phyloP scores from a whole-genome alignment of 2,797 vertebrate genomes.

The Numenius phaeopus region DNA sequence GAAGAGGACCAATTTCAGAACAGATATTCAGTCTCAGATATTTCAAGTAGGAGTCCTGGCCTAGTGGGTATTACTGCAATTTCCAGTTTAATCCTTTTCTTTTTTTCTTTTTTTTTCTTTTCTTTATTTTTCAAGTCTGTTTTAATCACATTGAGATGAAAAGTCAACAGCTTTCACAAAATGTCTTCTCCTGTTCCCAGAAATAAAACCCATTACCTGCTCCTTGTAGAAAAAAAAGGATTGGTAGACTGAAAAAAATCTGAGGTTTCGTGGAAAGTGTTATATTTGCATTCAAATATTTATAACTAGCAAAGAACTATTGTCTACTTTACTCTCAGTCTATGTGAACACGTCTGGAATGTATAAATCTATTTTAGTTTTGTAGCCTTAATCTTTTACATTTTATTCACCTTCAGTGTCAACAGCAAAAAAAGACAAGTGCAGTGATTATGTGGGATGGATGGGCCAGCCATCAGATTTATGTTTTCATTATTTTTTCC shows the following conservation, averaged over 20 bases:
- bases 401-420: not conserved
- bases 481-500: not conserved
- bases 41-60: not conserved
- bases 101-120: rapidly evolving
- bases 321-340: not conserved
- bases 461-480: not conserved
- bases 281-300: not conserved
- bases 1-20: not conserved
- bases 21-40: not conserved
- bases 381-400: not conserved
- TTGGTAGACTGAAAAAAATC: not conserved
- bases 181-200: not conserved
- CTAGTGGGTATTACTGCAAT: not conserved
- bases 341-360: not conserved
- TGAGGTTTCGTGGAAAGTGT: not conserved
- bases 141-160: not conserved
- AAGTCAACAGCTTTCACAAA: not conserved
- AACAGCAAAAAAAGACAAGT: not conserved
- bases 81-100: not conserved
- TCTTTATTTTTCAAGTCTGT: not conserved
- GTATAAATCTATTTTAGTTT: not conserved
- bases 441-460: not conserved
- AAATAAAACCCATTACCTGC: not conserved
- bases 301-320: not conserved
- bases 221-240: not conserved